phyloP scores from a whole-genome alignment of 2,888 invertebrate genomes.

The Pristionchus mayeri region DNA sequence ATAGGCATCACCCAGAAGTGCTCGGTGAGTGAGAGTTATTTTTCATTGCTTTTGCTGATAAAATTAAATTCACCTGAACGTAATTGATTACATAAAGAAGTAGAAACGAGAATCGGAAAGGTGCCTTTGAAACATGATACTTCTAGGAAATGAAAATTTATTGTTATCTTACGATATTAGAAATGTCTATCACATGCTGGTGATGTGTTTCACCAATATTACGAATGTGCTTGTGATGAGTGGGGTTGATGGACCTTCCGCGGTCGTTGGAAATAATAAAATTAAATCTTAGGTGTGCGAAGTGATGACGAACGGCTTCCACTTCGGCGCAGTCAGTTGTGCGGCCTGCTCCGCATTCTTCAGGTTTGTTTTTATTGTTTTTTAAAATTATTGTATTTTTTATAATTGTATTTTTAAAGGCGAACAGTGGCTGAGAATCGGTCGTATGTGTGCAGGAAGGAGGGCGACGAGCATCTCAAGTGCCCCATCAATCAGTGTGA shows the following conservation, averaged over 20 bases:
- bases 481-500: constrained; percentile 51
- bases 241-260: too few species aligned
- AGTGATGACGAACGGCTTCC: constrained; percentile 54
- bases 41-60: too few species aligned
- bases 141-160: too few species aligned
- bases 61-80: too few species aligned
- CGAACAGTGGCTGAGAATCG: constrained; percentile 50
- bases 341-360: constrained; percentile 58
- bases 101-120: too few species aligned
- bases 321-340: constrained; percentile 57
- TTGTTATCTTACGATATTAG: too few species aligned
- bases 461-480: constrained; percentile 49
- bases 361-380: background rate
- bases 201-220: too few species aligned
- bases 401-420: background rate
- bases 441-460: constrained; percentile 44
- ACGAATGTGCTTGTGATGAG: too few species aligned
- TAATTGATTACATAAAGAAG: too few species aligned
- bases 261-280: too few species aligned
- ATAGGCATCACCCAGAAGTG: constrained; percentile 46
- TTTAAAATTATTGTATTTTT: background rate
- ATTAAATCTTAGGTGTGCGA: constrained; percentile 61
- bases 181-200: too few species aligned
- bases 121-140: too few species aligned
- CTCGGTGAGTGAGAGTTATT: constrained; percentile 42